Base-by-base conservation (phyloP, 1,140 invertebrate genomes). In the Anoplolepis gracilipes region DNA sequence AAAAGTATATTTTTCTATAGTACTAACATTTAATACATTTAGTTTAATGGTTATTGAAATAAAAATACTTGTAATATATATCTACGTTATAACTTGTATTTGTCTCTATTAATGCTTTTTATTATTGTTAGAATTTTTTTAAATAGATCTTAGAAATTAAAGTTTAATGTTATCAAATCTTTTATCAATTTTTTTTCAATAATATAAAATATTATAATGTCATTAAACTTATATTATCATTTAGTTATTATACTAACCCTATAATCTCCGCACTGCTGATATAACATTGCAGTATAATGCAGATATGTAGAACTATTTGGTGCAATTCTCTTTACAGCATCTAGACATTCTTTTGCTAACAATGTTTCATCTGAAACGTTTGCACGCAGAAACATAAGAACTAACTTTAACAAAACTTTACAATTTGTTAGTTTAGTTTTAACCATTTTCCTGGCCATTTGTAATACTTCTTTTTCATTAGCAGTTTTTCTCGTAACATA, bases 271-370 rank as follows among this genome's bases (percentile, higher is more conserved):
- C 42, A 25, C 2, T 25, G 7, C 2, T 53, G 2, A 3, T 67
- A 78, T 16, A 78, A 25, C 28, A 78, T 78, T 33, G 28, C 76
- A 11, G 19, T 49, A 5, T 78, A 78, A 53, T 78, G 76, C 0
- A 78, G 2, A 36, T 13, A 65, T 13, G 61, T 78, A 1, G 61
- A 6, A 25, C 36, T 53, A 53, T 53, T 67, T 33, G 76, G 76
- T 0, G 1, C 30, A 1, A 78, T 53, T 67, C 53, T 1, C 0
- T 39, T 7, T 53, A 78, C 10, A 53, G 42, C 8, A 25, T 78
- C 42, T 2, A 78, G 13, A 65, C 76, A 78, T 25, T 53, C 30
- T 53, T 65, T 78, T 8, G 59, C 76, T 7, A 5, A 49, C 5
- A 25, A 2, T 25, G 8, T 53, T 5, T 78, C 61, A 36, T 78